Conservation (phyloP, 2,797 vertebrate genomes). For the Moxostoma hubbsi region DNA sequence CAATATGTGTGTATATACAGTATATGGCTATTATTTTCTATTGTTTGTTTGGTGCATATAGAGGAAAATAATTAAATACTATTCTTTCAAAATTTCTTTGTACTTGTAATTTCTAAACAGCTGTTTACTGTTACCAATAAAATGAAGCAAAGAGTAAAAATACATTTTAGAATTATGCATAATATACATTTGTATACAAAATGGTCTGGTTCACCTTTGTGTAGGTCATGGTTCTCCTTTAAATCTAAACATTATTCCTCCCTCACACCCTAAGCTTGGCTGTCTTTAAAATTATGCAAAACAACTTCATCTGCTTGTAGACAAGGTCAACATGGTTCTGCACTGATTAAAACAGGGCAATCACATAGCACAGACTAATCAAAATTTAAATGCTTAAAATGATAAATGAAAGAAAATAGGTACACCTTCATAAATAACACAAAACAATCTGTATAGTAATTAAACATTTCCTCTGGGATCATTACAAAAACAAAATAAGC, state of each 20-base stretch:
- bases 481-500: slow-evolving; percentile 53
- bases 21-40: no score
- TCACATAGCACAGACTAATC: slow-evolving; percentile 26
- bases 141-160: not conserved
- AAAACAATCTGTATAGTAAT: slow-evolving; percentile 54
- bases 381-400: slow-evolving; percentile 25
- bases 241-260: slow-evolving; percentile 4
- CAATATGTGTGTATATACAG: no score
- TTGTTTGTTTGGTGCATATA: no score
- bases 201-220: not conserved
- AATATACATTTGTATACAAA: not conserved
- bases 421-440: slow-evolving; percentile 44
- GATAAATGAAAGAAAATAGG: slow-evolving; percentile 45
- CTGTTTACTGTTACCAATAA: not conserved
- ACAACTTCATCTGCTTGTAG: slow-evolving; percentile 34
- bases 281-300: slow-evolving; percentile 30
- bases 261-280: slow-evolving; percentile 3
- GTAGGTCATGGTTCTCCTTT: not conserved
- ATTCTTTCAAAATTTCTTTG: not conserved
- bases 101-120: not conserved
- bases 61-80: no score
- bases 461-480: slow-evolving; percentile 46
- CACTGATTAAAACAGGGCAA: slow-evolving; percentile 50
- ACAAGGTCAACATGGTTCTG: slow-evolving; percentile 49
- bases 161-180: not conserved